Conservation (phyloP, 92 coral and sea anemone species). For the Meandrina meandrites region DNA sequence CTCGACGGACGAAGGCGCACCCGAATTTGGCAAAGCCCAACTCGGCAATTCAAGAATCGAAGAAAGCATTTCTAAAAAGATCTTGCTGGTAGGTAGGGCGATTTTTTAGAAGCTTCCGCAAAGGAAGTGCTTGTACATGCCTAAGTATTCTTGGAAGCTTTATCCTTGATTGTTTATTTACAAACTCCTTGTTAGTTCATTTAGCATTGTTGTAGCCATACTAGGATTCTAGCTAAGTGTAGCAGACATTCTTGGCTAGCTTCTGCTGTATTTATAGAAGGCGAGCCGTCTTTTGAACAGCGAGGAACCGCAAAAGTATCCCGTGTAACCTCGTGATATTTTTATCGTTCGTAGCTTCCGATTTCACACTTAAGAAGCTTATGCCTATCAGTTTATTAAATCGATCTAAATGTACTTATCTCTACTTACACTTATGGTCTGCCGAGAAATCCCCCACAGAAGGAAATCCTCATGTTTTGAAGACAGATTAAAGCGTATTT, state of each 20-base stretch:
- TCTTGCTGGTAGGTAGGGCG: neutral
- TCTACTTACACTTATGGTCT: neutral
- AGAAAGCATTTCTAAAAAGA: neutral
- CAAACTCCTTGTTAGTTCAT: neutral
- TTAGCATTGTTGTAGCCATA: neutral
- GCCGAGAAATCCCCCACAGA: conserved; percentile 4
- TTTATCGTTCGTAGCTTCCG: neutral
- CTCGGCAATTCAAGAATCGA: neutral
- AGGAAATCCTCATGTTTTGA: conserved; percentile 16
- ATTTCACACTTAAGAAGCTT: neutral
- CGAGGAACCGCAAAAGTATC: too few species aligned
- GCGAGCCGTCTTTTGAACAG: too few species aligned
- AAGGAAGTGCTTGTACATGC: conserved; percentile 13
- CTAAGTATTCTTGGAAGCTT: neutral
- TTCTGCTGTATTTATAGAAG: too few species aligned
- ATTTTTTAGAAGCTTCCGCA: neutral
- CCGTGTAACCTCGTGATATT: neutral
- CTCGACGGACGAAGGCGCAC: neutral
- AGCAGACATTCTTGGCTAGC: neutral
- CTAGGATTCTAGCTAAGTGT: neutral
- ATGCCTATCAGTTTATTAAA: neutral
- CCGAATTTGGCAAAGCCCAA: neutral
- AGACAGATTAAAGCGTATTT: neutral
- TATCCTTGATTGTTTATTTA: neutral
- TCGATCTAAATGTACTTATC: conserved; percentile 13